Evolutionary conservation across 2,113 vertebrate species (phyloP).

Genomic region (Amphiprion percula): DNA sequence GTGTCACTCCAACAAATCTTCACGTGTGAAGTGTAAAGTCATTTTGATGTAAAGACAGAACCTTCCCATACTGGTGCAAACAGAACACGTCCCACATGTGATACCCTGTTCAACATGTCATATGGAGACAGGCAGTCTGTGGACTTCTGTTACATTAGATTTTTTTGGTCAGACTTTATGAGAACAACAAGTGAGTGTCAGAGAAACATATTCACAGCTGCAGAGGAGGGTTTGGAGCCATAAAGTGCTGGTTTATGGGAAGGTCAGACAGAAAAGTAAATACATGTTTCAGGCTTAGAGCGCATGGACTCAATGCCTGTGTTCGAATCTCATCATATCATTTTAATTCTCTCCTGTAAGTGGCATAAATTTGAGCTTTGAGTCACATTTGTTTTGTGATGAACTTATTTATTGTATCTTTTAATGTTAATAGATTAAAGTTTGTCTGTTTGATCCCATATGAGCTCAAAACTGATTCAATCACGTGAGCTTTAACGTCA

Average conservation of each 20-base stretch:
- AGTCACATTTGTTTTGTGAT: neutral
- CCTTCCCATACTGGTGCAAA: neutral
- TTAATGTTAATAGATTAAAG: neutral
- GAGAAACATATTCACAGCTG: slow-evolving; percentile 27
- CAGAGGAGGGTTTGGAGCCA: neutral
- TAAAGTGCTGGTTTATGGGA: no score
- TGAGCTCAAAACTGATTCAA: neutral
- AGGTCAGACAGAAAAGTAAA: slow-evolving; percentile 2
- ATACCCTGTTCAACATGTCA: slow-evolving; percentile 29
- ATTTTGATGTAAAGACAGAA: slow-evolving; percentile 5
- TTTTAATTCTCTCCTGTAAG: no score
- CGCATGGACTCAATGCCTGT: neutral
- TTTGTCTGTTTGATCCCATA: neutral
- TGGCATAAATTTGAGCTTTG: no score
- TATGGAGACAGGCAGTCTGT: slow-evolving; percentile 56
- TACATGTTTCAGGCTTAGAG: neutral
- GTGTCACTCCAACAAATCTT: neutral
- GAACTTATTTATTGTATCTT: neutral
- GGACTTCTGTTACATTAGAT: slow-evolving; percentile 18
- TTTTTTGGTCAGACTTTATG: slow-evolving; percentile 12
- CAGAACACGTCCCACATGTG: neutral
- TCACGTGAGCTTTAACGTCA: neutral
- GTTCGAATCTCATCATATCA: neutral
- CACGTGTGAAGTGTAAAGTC: neutral
- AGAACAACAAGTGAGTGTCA: slow-evolving; percentile 39